phyloP scores from a whole-genome alignment of 1,140 invertebrate genomes.

The Macrosteles quadrilineatus region DNA sequence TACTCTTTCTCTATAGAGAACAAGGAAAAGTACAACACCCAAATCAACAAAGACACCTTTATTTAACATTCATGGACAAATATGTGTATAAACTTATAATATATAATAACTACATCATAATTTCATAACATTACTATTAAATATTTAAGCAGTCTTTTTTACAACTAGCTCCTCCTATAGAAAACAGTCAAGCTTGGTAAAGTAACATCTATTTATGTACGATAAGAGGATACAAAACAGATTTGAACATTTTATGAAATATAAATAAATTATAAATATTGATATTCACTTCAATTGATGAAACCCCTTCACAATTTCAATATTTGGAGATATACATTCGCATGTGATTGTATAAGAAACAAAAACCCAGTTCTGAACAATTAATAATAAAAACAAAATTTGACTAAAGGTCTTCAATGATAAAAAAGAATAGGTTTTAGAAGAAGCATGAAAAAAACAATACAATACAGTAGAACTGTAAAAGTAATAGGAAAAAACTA shows the following conservation, averaged over 20 bases:
- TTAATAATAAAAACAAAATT: background rate
- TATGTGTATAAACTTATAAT: slow-evolving; percentile 21
- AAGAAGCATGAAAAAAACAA: background rate
- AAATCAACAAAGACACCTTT: slow-evolving; percentile 23
- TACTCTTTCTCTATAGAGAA: too few species aligned
- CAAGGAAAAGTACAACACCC: too few species aligned
- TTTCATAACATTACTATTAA: slow-evolving; percentile 2
- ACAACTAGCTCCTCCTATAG: slow-evolving; percentile 29
- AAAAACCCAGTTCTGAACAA: background rate
- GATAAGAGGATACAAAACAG: too few species aligned
- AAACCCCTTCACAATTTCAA: too few species aligned
- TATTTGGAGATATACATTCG: too few species aligned
- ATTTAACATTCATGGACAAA: slow-evolving; percentile 22
- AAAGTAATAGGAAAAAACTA: background rate
- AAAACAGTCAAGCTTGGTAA: slow-evolving; percentile 13
- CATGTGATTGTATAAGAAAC: too few species aligned
- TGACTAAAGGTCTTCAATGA: too few species aligned
- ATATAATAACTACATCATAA: slow-evolving; percentile 20
- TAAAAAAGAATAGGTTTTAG: too few species aligned
- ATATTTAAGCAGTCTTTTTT: slow-evolving; percentile 29
- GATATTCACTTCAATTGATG: too few species aligned
- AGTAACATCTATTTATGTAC: too few species aligned
- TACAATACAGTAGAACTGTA: background rate
- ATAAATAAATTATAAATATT: too few species aligned
- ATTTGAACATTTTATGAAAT: too few species aligned